phyloP scores from a whole-genome alignment of 2,113 vertebrate genomes.

The Tichodroma muraria region DNA sequence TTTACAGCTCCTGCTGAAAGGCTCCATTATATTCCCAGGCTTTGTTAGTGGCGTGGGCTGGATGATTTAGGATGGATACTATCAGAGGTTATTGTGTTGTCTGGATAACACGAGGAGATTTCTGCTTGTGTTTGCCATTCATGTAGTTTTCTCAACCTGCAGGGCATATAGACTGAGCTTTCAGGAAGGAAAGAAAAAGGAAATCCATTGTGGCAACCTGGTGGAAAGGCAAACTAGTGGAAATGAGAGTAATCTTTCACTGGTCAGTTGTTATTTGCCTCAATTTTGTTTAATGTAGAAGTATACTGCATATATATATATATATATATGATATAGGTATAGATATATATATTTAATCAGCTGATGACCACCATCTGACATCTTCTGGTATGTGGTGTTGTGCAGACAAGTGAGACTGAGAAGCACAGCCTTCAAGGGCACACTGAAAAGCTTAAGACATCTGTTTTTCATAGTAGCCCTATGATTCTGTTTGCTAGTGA shows the following conservation, averaged over 20 bases:
- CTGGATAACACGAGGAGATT: background rate
- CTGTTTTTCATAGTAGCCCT: background rate
- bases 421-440: background rate
- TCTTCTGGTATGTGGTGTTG: background rate
- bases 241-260: background rate
- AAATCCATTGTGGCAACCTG: background rate
- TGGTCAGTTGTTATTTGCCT: background rate
- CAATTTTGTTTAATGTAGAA: background rate
- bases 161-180: background rate
- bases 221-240: background rate
- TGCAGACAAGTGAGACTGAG: background rate
- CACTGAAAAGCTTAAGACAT: background rate
- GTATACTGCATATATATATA: too few relatives aligned
- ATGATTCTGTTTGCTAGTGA: background rate
- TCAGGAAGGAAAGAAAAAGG: background rate
- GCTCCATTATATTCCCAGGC: slow-evolving; percentile 6
- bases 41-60: background rate
- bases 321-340: background rate
- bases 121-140: background rate
- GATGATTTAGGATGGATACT: slow-evolving; percentile 11
- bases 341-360: background rate
- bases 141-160: background rate
- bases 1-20: background rate
- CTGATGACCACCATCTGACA: background rate
- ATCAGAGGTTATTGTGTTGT: slow-evolving; percentile 4